Base-by-base conservation (phyloP, 1,140 invertebrate genomes). In the Megathymus violae region DNA sequence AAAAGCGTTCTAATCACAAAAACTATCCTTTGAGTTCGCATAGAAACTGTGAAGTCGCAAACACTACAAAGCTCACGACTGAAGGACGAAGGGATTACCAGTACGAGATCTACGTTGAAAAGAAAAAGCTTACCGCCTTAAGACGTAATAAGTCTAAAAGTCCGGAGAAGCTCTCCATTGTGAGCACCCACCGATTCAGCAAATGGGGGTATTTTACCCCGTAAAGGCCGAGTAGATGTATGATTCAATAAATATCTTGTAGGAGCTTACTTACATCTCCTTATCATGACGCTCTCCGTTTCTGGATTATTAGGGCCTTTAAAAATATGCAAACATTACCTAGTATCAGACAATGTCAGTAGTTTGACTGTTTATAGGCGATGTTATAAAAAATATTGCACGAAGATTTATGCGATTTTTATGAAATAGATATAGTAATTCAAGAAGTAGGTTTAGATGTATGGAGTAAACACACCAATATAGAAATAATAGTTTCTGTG, bases 1-100 rank as follows among this genome's bases (percentile, higher is more conserved):
- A 60, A 59, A 60, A 31, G 59, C 17, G 19, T 44, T 36, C 44
- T 52, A 44, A 56, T 65, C 63, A 65, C 46, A 56, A 47, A 60
- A 52, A 22, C 22, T 47, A 13, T 38, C 19, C 36, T 63, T 52
- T 54, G 38, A 46, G 17, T 40, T 17, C 9, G 14, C 14, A 48
- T 34, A 25, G 13, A 14, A n/a, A 13, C 46, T 14, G 14, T 25
- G 48, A 19, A 51, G 19, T 11, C 16, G 17, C 50, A 11, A 51
- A 51, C 15, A n/a, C n/a, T n/a, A 38, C 31, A 3, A 51, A 19
- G 31, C 31, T 51, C 36, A 34, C 14, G 16, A n/a, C 17, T 16
- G 10, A 51, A 51, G 31, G 48, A 13, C 48, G 36, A 36, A 13
- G 31, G 48, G 16, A 51, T 51, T 51, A 51, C 48, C 25, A 34